Base-by-base conservation (phyloP, 2,113 vertebrate species). In the Toxotes jaculatrix region DNA sequence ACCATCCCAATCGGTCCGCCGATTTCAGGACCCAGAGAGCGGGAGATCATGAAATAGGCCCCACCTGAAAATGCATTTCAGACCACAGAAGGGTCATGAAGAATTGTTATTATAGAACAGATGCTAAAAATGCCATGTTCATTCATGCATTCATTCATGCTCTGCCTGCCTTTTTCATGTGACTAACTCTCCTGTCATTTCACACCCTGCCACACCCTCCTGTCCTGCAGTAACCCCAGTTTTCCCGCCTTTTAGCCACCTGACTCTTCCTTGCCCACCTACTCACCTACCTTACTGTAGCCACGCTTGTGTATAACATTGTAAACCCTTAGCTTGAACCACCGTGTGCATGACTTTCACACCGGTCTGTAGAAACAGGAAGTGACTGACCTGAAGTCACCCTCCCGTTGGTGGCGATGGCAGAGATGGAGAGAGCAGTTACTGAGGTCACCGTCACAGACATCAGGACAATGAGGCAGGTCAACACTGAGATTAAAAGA, bases 341-440 rank as follows among this genome's bases (percentile, higher is more conserved):
- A n/a, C n/a, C n/a, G n/a, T n/a, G n/a, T n/a, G n/a, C n/a, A n/a
- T n/a, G n/a, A n/a, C n/a, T n/a, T n/a, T 12, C 10, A 10, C 42
- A 12, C 42, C 11, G 5, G 16, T 40, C 10, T 23, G 53, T 10
- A 56, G 21, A 56, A 9, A 56, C n/a, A 61, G 63, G 21, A 53
- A 31, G 27, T 17, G 11, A 86, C 92, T 90, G 53, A 96, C 95
- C 94, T 86, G 95, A 93, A 47, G 87, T 88, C 14, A 96, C 92
- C 77, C 93, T 95, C 34, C 96, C 94, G 17, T 96, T 96, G 82
- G 93, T 95, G 62, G 94, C 93, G 40, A 96, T 95, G 53, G 94
- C 95, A 1, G 94, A 96, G 76, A 95, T 90, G 36, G 94, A 95
- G 27, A 96, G 91, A 0, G 93, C 93, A 0, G 94, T 95, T 16